These are phyloP conservation scores for Cecidostiba fungosa DNA, from an alignment of 2,888 invertebrate genomes.

Conservation along the genomic window DNA sequence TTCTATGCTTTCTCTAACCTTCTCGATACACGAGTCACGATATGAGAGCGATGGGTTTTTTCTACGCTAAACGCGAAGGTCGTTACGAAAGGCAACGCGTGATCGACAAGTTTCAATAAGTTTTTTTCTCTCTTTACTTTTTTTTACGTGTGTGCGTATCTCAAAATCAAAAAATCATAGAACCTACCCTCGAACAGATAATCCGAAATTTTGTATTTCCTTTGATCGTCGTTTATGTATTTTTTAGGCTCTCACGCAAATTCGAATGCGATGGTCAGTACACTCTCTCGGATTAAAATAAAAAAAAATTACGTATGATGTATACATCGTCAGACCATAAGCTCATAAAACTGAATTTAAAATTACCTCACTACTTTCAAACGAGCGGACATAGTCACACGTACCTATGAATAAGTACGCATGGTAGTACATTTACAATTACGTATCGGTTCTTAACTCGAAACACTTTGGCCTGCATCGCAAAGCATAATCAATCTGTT, in stretches of 20 bases:
- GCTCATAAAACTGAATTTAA: not conserved
- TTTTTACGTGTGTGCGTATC: slow-evolving; percentile 60
- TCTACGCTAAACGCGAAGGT: slow-evolving; percentile 69
- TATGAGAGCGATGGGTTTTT: slow-evolving; percentile 64
- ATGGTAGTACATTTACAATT: slow-evolving; percentile 29
- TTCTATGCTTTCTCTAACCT: slow-evolving; percentile 41
- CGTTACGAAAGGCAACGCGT: slow-evolving; percentile 79
- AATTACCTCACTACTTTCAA: not conserved
- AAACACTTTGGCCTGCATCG: slow-evolving; percentile 3
- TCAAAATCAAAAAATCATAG: slow-evolving; percentile 40
- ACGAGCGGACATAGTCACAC: slow-evolving; percentile 31
- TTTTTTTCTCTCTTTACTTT: slow-evolving; percentile 62
- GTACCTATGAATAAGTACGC: slow-evolving; percentile 29
- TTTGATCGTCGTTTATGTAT: not conserved
- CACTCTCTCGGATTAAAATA: not conserved
- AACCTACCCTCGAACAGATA: slow-evolving; percentile 33
- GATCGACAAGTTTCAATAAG: slow-evolving; percentile 68
- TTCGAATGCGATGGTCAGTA: slow-evolving; percentile 6
- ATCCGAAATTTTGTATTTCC: slow-evolving; percentile 34
- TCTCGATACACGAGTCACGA: slow-evolving; percentile 57
- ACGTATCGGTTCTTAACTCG: not conserved
- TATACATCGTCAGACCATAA: not conserved
- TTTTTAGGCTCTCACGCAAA: slow-evolving; percentile 51
- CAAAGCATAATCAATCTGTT: not conserved
- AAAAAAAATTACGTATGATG: slow-evolving; percentile 13